phyloP scores from a whole-genome alignment of 2,888 invertebrate genomes.

The Diogma glabrata region DNA sequence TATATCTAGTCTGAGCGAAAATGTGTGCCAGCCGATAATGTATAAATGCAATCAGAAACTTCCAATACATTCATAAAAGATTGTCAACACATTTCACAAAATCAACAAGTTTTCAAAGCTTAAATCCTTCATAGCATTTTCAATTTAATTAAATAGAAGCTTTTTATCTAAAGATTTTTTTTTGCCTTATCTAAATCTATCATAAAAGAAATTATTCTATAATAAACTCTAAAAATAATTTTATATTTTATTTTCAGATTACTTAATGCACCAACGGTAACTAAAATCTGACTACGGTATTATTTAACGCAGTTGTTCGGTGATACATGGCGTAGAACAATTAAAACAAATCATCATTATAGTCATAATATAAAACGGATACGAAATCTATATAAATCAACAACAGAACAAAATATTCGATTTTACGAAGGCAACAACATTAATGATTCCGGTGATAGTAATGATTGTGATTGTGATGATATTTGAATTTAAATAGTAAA shows the following conservation, averaged over 20 bases:
- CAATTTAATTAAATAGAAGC: too few species aligned
- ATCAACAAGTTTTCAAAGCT: too few species aligned
- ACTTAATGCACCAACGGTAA: slow-evolving; percentile 42
- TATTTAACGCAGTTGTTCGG: slow-evolving; percentile 61
- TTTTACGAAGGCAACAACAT: slow-evolving; percentile 15
- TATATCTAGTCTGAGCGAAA: too few species aligned
- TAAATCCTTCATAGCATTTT: too few species aligned
- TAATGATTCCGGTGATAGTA: slow-evolving; percentile 14
- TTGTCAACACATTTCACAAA: too few species aligned
- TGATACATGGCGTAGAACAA: slow-evolving; percentile 39
- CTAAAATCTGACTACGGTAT: slow-evolving; percentile 64
- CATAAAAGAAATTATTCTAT: neutral
- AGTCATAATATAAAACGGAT: slow-evolving; percentile 8
- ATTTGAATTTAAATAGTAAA: slow-evolving; percentile 15
- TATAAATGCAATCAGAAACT: too few species aligned
- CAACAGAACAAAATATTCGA: slow-evolving; percentile 16
- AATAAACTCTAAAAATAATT: neutral
- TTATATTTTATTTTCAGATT: slow-evolving; percentile 20
- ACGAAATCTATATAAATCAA: slow-evolving; percentile 2
- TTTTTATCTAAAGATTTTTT: too few species aligned
- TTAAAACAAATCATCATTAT: slow-evolving; percentile 7
- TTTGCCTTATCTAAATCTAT: neutral
- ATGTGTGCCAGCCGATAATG: too few species aligned
- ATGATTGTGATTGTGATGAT: slow-evolving; percentile 17
- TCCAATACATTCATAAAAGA: too few species aligned